Conservation (phyloP, 2,797 vertebrate genomes). For the Phalloptychus januarius region DNA sequence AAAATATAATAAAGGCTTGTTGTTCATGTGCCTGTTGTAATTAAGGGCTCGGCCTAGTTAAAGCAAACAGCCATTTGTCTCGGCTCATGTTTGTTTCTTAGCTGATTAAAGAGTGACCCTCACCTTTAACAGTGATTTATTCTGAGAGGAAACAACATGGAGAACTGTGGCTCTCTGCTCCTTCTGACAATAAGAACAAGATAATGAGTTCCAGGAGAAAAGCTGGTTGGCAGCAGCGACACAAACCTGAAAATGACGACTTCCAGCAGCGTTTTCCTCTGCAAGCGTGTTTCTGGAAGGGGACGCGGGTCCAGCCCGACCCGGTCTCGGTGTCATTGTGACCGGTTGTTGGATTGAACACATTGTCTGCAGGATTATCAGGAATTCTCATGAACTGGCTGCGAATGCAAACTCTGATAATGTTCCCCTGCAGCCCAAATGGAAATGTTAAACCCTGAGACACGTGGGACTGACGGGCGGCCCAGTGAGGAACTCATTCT, state of each 20-base stretch:
- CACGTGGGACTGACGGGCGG: slow-evolving; percentile 37
- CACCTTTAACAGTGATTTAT: slow-evolving; percentile 56
- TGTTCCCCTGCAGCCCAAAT: slow-evolving; percentile 43
- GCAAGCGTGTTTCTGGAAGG: slow-evolving; percentile 30
- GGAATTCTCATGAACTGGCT: slow-evolving; percentile 39
- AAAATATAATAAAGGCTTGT: fast-evolving
- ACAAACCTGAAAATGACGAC: slow-evolving; percentile 54
- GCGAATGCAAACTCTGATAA: slow-evolving; percentile 62
- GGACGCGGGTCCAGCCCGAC: slow-evolving; percentile 55
- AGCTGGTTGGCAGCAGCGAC: slow-evolving; percentile 42
- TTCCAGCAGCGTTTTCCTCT: slow-evolving; percentile 46
- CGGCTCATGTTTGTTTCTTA: slow-evolving; percentile 26
- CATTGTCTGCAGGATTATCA: slow-evolving; percentile 69
- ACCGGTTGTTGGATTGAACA: slow-evolving; percentile 50
- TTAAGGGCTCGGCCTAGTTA: slow-evolving; percentile 24
- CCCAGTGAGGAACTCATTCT: slow-evolving; percentile 3
- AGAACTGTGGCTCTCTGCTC: slow-evolving; percentile 45
- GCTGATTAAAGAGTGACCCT: slow-evolving; percentile 54
- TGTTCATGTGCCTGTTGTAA: slow-evolving; percentile 9
- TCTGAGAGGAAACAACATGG: slow-evolving; percentile 48
- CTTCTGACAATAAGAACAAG: slow-evolving; percentile 53
- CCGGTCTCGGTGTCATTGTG: slow-evolving; percentile 48
- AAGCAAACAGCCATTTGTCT: slow-evolving; percentile 44
- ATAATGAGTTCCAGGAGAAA: slow-evolving; percentile 60
- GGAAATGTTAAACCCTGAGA: slow-evolving; percentile 58